Evolutionary conservation across 2,797 vertebrate species (phyloP).

Genomic region (Gymnopithys bicolor): DNA sequence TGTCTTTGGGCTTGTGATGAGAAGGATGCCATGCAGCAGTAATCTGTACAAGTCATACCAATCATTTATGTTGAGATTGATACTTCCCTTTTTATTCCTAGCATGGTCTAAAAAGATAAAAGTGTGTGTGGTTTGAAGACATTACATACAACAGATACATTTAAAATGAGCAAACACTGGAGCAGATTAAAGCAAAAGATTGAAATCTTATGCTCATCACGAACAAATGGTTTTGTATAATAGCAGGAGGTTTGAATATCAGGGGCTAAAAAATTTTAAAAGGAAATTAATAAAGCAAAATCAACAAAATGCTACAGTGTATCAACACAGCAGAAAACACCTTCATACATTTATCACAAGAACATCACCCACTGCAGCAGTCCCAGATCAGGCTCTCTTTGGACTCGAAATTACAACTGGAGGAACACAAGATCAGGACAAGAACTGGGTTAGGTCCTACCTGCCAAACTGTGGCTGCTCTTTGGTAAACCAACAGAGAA

Average conservation of each 20-base stretch:
- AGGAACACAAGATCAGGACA: not conserved
- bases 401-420: not conserved
- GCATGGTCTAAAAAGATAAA: not conserved
- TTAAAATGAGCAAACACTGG: not conserved
- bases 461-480: not conserved
- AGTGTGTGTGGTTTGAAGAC: not conserved
- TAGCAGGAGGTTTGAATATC: not conserved
- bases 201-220: not conserved
- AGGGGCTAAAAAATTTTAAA: not conserved
- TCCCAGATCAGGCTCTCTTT: not conserved
- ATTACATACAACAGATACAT: not conserved
- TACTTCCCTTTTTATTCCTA: not conserved
- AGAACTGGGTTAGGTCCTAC: not conserved
- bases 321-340: not conserved
- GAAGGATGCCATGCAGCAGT: not conserved
- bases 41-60: not conserved
- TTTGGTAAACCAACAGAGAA: not conserved
- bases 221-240: not conserved
- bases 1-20: not conserved
- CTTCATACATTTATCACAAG: not conserved
- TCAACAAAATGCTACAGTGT: fast-evolving
- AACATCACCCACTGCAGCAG: not conserved
- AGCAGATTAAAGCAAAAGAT: not conserved
- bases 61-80: not conserved
- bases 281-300: not conserved